Conservation (phyloP, 2,888 invertebrate species). For the Ophioninae sp. region DNA sequence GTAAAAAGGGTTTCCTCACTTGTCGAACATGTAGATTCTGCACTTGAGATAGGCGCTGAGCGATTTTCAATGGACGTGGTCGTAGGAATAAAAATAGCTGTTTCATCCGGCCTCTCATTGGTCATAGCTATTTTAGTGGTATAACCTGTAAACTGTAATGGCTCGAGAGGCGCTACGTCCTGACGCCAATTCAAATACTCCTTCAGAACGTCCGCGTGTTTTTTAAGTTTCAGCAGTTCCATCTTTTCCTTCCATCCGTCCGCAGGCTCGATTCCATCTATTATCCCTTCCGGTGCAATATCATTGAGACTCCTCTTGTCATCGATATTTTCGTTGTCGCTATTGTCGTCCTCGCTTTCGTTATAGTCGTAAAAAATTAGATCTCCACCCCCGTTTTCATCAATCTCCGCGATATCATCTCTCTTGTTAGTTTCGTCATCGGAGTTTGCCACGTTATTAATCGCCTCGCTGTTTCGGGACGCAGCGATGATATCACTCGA, state of each 20-base stretch:
- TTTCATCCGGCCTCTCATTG: constrained; percentile 7
- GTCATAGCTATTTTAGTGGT: constrained; percentile 49
- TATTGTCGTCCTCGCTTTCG: constrained; percentile 4
- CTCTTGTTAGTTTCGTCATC: constrained; percentile 22
- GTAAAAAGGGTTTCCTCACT: not conserved
- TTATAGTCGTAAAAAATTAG: constrained; percentile 56
- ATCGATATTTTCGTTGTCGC: constrained; percentile 1
- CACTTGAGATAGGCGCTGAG: not conserved
- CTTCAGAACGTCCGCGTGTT: constrained; percentile 64
- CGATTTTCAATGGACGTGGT: not conserved
- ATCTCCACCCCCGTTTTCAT: constrained; percentile 10
- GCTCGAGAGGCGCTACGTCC: constrained; percentile 48
- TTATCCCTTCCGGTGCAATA: constrained; percentile 2
- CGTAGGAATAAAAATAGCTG: not conserved
- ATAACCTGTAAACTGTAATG: constrained; percentile 33
- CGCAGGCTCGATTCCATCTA: constrained; percentile 38
- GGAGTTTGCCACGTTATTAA: not conserved
- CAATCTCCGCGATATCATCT: constrained; percentile 6
- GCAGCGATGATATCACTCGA: constrained; percentile 36
- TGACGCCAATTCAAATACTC: constrained; percentile 66
- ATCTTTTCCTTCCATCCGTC: constrained; percentile 64
- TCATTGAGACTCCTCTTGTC: constrained; percentile 31
- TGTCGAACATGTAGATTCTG: constrained; percentile 7
- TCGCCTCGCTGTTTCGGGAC: not conserved
- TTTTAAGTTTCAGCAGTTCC: constrained; percentile 65